Evolutionary conservation across 2,113 vertebrate genomes (phyloP).

Genomic region (Gasterosteus nipponicus): DNA sequence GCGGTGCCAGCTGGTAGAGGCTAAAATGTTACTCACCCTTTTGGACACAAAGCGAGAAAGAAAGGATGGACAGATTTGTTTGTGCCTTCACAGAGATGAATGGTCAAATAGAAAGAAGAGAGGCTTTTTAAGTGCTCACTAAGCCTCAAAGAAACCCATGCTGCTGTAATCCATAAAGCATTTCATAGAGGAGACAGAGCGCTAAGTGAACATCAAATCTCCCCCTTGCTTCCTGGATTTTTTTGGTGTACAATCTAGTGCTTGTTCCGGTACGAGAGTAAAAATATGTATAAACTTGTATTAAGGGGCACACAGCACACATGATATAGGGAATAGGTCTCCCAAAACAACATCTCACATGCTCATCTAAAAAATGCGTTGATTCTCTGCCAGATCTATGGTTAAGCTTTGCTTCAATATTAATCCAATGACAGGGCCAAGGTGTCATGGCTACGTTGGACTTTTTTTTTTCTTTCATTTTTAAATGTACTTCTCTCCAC

Average conservation of each 20-base stretch:
- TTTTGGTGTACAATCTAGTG: conserved; percentile 15
- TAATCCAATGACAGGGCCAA: background rate
- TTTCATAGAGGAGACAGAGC: conserved; percentile 58
- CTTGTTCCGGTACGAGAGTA: background rate
- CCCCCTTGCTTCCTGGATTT: conserved; percentile 37
- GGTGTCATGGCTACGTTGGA: background rate
- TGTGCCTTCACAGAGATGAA: conserved; percentile 58
- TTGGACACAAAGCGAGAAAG: conserved; percentile 35
- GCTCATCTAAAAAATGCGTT: background rate
- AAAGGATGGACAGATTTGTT: conserved; percentile 64
- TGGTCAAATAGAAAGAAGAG: conserved; percentile 59
- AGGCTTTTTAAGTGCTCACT: conserved; percentile 67
- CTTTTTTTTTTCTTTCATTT: background rate
- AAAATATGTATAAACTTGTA: background rate
- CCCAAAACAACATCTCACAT: background rate
- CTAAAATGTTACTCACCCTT: conserved; percentile 58
- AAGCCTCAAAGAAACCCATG: conserved; percentile 68
- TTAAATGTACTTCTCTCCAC: background rate
- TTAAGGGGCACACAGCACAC: background rate
- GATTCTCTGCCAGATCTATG: background rate
- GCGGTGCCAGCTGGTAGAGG: conserved; percentile 54
- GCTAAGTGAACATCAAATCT: conserved; percentile 71
- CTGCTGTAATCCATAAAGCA: conserved; percentile 66
- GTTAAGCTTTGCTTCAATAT: background rate
- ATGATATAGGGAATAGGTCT: background rate